Evolutionary conservation across 1,140 invertebrate species (phyloP).

Genomic region (Diplogasteroides magnus): DNA sequence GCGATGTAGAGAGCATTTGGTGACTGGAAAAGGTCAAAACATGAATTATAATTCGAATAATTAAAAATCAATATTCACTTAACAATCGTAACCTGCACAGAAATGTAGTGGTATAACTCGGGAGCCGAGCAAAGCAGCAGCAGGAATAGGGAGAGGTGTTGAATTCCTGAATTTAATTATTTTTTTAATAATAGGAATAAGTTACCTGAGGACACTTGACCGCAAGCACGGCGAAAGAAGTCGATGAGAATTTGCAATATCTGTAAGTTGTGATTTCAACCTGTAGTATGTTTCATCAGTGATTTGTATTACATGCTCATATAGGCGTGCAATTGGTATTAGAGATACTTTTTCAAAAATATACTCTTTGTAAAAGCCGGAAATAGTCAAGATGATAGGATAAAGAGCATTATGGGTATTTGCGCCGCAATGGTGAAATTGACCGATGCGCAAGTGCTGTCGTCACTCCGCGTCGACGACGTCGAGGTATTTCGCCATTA

Average conservation of each 20-base stretch:
- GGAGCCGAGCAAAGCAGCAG: slow-evolving; percentile 14
- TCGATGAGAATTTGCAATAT: neutral
- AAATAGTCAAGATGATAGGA: too few species aligned
- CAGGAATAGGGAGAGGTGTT: slow-evolving; percentile 17
- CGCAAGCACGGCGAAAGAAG: neutral
- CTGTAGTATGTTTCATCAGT: neutral
- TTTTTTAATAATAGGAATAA: too few species aligned
- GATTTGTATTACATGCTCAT: neutral
- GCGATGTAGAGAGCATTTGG: neutral
- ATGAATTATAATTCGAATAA: neutral
- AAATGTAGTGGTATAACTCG: slow-evolving; percentile 22
- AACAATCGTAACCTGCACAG: neutral
- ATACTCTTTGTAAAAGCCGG: too few species aligned
- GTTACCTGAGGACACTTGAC: slow-evolving; percentile 25
- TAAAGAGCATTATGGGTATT: too few species aligned
- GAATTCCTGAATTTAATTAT: slow-evolving; percentile 29
- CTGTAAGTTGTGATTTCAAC: neutral
- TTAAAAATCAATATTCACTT: too few species aligned
- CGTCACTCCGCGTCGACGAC: too few species aligned
- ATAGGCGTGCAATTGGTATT: neutral
- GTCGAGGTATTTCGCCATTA: too few species aligned
- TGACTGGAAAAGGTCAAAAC: neutral
- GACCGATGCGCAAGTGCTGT: too few species aligned
- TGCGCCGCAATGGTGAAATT: too few species aligned
- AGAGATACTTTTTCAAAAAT: neutral